Evolutionary conservation across 2,113 vertebrate genomes (phyloP).

Genomic region (Nothoprocta pentlandii): DNA sequence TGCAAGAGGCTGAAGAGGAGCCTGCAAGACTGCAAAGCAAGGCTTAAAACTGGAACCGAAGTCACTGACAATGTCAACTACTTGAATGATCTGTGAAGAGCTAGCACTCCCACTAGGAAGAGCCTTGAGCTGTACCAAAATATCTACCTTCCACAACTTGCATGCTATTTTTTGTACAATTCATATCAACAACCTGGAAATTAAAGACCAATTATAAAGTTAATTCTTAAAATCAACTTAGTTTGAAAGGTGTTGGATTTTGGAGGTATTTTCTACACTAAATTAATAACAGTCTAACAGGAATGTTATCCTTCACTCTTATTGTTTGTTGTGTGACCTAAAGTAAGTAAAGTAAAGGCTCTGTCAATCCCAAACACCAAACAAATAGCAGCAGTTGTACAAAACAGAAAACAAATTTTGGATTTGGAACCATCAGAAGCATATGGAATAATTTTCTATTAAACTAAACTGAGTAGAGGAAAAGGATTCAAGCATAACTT

Average conservation of each 20-base stretch:
- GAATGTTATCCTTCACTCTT: neutral
- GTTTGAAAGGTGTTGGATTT: slow-evolving; percentile 12
- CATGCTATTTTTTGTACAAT: neutral
- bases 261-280: neutral
- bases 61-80: neutral
- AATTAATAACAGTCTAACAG: neutral
- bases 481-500: neutral
- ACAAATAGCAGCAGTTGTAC: neutral
- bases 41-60: neutral
- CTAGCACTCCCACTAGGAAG: neutral
- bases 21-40: neutral
- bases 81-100: neutral
- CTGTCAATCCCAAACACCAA: neutral
- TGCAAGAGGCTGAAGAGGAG: neutral
- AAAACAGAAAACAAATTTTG: neutral
- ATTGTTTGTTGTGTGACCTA: neutral
- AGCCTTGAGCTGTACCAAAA: neutral
- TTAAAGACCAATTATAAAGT: neutral
- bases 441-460: neutral
- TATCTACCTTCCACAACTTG: neutral
- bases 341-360: neutral
- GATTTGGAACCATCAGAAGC: neutral
- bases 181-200: neutral
- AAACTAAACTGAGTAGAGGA: neutral
- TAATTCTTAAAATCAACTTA: neutral